Conservation (phyloP, 2,113 vertebrate species). For the Phasianus colchicus region DNA sequence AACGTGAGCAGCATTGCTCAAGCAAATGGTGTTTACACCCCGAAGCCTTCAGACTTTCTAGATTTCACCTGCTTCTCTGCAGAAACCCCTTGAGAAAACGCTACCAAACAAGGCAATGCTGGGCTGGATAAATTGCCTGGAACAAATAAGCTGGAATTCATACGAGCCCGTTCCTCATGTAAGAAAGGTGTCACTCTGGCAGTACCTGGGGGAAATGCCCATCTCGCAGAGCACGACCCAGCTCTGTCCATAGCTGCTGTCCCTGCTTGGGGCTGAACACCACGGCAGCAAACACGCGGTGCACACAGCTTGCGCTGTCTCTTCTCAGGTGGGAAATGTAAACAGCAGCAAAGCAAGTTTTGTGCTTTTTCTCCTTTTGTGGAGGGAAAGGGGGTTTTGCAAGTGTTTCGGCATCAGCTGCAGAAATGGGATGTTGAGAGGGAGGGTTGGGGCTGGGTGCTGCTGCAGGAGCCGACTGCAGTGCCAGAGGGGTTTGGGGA, state of each 20-base stretch:
- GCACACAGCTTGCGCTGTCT: background rate
- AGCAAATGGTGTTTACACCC: conserved; percentile 60
- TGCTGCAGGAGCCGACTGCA: background rate
- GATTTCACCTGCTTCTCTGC: conserved; percentile 63
- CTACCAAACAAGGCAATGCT: conserved; percentile 39
- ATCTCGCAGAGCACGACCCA: background rate
- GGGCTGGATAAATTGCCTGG: conserved; percentile 63
- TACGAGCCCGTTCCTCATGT: conserved; percentile 17
- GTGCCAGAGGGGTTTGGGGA: background rate
- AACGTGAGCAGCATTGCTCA: conserved; percentile 64
- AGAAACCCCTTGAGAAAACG: conserved; percentile 60
- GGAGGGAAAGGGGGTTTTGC: background rate
- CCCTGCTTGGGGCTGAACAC: background rate
- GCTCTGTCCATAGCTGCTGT: background rate
- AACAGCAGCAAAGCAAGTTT: background rate
- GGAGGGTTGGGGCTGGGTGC: background rate
- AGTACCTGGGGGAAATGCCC: background rate
- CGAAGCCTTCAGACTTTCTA: conserved; percentile 50
- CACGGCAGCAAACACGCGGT: background rate
- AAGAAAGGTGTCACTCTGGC: conserved; percentile 17
- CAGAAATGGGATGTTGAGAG: background rate
- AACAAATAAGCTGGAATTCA: conserved; percentile 56
- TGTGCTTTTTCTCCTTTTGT: background rate
- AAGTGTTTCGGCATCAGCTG: background rate
- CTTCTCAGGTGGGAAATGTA: background rate